Percentiles rank a stretch among this genome's conserved stretches.
Evolutionary conservation across 2,113 vertebrate genomes (phyloP).

Genomic region (Xiphophorus couchianus): DNA sequence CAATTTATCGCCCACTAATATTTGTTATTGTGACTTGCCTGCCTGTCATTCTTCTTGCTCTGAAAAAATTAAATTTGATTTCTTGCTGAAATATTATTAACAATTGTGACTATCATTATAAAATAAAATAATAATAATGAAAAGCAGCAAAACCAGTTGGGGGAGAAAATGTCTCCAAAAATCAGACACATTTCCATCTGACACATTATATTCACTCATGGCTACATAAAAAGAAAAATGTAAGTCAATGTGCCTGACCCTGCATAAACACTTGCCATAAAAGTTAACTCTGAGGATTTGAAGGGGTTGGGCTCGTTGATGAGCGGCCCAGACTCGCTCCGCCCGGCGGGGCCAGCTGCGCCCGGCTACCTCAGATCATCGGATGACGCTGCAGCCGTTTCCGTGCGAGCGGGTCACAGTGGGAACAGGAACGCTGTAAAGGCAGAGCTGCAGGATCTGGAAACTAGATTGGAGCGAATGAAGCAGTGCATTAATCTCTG

Average conservation of each 20-base stretch:
- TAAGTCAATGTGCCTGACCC: slow-evolving; percentile 78
- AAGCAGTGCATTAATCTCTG: slow-evolving; percentile 73
- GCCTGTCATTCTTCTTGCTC: not conserved
- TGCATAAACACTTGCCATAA: slow-evolving; percentile 82
- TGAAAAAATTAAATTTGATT: too few relatives aligned
- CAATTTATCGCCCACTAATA: too few relatives aligned
- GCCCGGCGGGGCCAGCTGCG: slow-evolving; percentile 50
- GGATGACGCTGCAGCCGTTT: slow-evolving; percentile 69
- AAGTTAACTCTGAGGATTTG: slow-evolving; percentile 74
- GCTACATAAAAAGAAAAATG: slow-evolving; percentile 69
- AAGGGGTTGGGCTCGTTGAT: slow-evolving; percentile 67
- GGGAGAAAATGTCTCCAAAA: slow-evolving; percentile 39
- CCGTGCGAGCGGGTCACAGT: slow-evolving; percentile 70
- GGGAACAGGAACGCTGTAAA: slow-evolving; percentile 75
- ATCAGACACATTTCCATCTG: slow-evolving; percentile 53
- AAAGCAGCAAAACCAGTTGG: not conserved
- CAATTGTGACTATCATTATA: not conserved
- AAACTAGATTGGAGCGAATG: slow-evolving; percentile 76
- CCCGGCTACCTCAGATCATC: slow-evolving; percentile 62
- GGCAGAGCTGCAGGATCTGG: slow-evolving; percentile 69
- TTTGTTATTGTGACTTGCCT: too few relatives aligned
- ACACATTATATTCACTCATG: slow-evolving; percentile 63
- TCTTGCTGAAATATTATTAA: not conserved
- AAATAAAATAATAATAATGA: not conserved
- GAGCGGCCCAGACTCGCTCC: slow-evolving; percentile 70